These are phyloP conservation scores for Amphiprion ocellaris DNA, from an alignment of 2,113 vertebrate species.

Conservation along the genomic window DNA sequence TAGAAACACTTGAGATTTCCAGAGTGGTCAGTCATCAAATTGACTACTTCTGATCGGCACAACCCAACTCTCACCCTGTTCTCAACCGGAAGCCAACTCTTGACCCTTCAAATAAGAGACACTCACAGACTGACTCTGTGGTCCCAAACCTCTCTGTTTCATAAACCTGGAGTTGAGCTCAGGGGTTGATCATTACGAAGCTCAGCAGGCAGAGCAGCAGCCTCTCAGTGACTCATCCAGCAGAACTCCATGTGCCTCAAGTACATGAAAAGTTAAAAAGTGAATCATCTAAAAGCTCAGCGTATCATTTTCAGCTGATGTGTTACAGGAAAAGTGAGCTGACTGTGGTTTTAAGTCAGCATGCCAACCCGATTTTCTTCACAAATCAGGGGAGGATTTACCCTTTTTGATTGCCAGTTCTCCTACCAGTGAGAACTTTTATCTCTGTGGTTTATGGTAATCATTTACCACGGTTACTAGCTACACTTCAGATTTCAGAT, in stretches of 20 bases:
- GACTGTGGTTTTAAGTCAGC: not conserved
- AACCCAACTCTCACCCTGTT: not conserved
- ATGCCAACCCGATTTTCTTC: not conserved
- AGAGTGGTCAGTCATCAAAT: too few species aligned
- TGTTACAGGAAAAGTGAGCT: constrained; percentile 11
- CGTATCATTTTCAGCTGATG: constrained; percentile 27
- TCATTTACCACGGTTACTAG: too few species aligned
- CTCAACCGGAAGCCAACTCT: constrained; percentile 5
- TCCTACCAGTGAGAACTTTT: too few species aligned
- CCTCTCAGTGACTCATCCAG: constrained; percentile 57
- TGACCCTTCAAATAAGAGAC: constrained; percentile 6
- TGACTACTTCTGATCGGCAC: too few species aligned
- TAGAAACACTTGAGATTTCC: too few species aligned
- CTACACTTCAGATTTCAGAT: too few species aligned
- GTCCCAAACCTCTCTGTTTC: constrained; percentile 12
- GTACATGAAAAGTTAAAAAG: constrained; percentile 29
- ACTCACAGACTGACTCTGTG: not conserved
- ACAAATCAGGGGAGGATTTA: not conserved
- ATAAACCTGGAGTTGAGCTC: constrained; percentile 10
- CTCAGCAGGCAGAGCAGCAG: not conserved
- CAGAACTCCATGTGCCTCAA: constrained; percentile 18
- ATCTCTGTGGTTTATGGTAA: too few species aligned
- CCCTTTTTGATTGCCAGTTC: not conserved
- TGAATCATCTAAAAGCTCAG: constrained; percentile 48
- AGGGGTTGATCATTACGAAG: constrained; percentile 4